Base-by-base conservation (phyloP, 2,797 vertebrate genomes). In the Macroramphosus scolopax region DNA sequence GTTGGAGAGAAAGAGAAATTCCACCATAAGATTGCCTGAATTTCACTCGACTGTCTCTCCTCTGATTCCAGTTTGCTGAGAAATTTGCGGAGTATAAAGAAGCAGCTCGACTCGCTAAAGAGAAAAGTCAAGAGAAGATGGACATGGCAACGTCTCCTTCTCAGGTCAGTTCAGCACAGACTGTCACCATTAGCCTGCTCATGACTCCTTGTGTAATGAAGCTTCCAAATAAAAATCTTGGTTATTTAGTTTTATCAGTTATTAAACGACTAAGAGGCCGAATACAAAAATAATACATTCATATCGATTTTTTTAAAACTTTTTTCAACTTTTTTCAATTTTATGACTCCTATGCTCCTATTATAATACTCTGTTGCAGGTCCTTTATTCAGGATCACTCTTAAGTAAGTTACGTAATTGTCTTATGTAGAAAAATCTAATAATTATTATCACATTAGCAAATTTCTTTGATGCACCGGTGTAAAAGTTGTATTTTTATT, bases 81-180 rank as follows among this genome's bases (percentile, higher is more conserved):
- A 98, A 98, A 86, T 98, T 98, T 92, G 92, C 93, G 50, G 95
- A 98, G 83, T 98, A 98, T 81, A 98, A 98, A 85, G 95, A 98
- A 90, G 96, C 96, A 51, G 96, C 96, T 0, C 90, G 96, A 55
- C 87, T 97, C 37, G 96, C 96, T 54, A 98, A 98, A 80, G 96
- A 98, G 86, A 98, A 97, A 85, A 96, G 94, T 41, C 94, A 96
- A 61, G 95, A 98, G 74, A 98, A 98, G 84, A 95, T 94, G 93
- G 96, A 98, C 53, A 89, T 98, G 81, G 94, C 94, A 56, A 98
- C 93, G 70, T 98, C 95, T 66, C 96, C 95, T 15, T 98, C 96
- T 76, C 95, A 98, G 93, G 96, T 98, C 72, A 2, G 37, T 49
- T 32, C 25, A 43, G 5, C 5, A 1, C 5, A 1, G 8, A 38